Percentiles rank a stretch among this genome's conserved stretches.
Conservation (phyloP, 1,140 invertebrate species). For the Maniola jurtina region DNA sequence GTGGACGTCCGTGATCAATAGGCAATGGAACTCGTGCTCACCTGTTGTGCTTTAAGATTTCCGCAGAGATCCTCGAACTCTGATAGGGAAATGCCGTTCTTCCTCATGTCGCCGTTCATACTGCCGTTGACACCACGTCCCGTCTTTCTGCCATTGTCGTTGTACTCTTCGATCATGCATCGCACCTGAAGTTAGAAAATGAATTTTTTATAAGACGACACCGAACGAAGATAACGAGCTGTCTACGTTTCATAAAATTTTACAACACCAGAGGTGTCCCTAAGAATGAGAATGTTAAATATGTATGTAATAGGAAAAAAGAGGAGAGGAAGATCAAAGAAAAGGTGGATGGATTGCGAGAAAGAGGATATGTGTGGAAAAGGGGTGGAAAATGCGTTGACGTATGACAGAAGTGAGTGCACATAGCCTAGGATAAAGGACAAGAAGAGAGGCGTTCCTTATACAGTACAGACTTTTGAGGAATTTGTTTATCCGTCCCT, state of each 20-base stretch:
- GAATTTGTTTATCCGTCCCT: no score
- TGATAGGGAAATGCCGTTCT: slow-evolving; percentile 86
- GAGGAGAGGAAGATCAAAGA: no score
- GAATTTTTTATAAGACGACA: neutral
- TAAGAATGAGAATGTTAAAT: no score
- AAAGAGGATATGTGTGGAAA: no score
- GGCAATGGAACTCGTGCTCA: slow-evolving; percentile 50
- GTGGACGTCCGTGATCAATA: no score
- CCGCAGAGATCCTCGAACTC: slow-evolving; percentile 95
- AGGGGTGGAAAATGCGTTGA: no score
- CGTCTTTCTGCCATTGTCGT: slow-evolving; percentile 80
- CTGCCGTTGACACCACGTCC: slow-evolving; percentile 66
- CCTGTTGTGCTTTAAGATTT: slow-evolving; percentile 93
- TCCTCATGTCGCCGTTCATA: slow-evolving; percentile 79
- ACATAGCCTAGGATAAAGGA: no score
- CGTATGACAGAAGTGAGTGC: no score
- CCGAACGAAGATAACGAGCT: neutral
- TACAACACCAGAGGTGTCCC: neutral
- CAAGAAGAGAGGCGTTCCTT: no score
- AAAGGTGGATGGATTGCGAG: no score
- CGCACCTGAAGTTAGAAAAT: slow-evolving; percentile 81
- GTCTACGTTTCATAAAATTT: neutral
- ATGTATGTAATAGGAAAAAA: no score
- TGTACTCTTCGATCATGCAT: slow-evolving; percentile 93
- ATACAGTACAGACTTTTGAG: neutral